These are phyloP conservation scores for Ormyrus labotus DNA, from an alignment of 2,888 invertebrate genomes.

Conservation along the genomic window DNA sequence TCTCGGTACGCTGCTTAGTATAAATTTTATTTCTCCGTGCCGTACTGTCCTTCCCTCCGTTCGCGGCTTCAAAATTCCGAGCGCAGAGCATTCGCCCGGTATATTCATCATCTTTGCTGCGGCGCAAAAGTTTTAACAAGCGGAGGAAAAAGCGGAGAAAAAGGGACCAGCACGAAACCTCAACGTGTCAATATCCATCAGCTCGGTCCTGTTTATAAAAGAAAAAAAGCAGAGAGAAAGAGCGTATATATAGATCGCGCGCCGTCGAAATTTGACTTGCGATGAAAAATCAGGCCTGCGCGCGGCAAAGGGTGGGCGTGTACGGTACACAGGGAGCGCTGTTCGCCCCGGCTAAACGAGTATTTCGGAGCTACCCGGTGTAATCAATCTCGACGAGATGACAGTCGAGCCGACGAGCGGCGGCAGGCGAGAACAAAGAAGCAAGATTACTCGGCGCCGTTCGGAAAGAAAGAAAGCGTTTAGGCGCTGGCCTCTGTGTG, in stretches of 20 bases:
- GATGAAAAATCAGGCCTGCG: conserved; percentile 39
- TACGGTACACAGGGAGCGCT: not conserved
- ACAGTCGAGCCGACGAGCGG: conserved; percentile 42
- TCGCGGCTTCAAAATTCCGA: no score
- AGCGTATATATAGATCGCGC: not conserved
- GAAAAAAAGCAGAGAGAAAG: no score
- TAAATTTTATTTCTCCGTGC: no score
- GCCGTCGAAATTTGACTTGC: conserved; percentile 35
- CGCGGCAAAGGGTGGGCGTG: not conserved
- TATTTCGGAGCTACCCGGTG: conserved; percentile 23
- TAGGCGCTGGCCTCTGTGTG: conserved; percentile 14
- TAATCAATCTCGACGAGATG: conserved; percentile 60
- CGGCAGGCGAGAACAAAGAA: conserved; percentile 46
- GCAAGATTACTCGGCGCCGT: conserved; percentile 43
- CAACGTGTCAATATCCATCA: no score
- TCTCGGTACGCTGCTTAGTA: no score
- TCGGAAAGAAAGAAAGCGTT: conserved; percentile 40
- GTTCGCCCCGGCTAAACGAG: conserved; percentile 14
- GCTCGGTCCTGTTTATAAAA: no score
- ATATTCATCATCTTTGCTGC: no score
- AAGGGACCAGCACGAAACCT: no score
- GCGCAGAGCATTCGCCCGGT: no score
- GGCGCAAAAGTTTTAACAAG: no score
- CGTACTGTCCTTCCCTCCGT: no score
- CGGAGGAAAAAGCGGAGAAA: no score